Percentiles rank a stretch among this genome's conserved stretches.
Conservation (phyloP, 1,140 invertebrate species). For the Pomacea maculata region DNA sequence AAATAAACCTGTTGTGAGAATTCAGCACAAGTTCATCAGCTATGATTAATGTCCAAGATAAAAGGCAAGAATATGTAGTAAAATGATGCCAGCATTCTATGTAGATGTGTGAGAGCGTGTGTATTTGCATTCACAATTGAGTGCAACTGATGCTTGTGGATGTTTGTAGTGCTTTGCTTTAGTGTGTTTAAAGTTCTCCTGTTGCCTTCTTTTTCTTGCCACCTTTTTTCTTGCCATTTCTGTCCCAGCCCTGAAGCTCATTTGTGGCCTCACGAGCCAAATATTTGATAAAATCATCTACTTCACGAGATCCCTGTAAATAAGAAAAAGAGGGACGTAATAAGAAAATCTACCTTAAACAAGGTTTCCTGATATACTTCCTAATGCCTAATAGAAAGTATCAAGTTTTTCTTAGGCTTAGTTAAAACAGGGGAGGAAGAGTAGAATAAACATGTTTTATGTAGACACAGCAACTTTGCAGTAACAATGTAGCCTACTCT, state of each 20-base stretch:
- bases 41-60: too few species aligned
- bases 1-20: too few species aligned
- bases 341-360: too few species aligned
- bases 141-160: neutral
- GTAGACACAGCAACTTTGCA: too few species aligned
- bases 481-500: too few species aligned
- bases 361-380: too few species aligned
- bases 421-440: too few species aligned
- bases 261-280: conserved; percentile 91
- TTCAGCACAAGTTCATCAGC: too few species aligned
- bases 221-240: conserved; percentile 86
- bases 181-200: neutral
- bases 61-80: neutral
- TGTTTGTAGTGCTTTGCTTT: neutral
- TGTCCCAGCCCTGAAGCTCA: conserved; percentile 88
- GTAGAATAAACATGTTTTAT: too few species aligned
- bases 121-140: neutral
- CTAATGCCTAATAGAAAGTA: too few species aligned
- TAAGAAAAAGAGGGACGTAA: too few species aligned
- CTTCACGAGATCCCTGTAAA: conserved; percentile 85
- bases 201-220: conserved; percentile 26
- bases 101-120: conserved; percentile 11
- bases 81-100: neutral
- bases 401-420: too few species aligned
- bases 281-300: conserved; percentile 96